These are phyloP conservation scores for Heteromurus nitidus DNA, from an alignment of 2,888 invertebrate genomes.

Conservation along the genomic window DNA sequence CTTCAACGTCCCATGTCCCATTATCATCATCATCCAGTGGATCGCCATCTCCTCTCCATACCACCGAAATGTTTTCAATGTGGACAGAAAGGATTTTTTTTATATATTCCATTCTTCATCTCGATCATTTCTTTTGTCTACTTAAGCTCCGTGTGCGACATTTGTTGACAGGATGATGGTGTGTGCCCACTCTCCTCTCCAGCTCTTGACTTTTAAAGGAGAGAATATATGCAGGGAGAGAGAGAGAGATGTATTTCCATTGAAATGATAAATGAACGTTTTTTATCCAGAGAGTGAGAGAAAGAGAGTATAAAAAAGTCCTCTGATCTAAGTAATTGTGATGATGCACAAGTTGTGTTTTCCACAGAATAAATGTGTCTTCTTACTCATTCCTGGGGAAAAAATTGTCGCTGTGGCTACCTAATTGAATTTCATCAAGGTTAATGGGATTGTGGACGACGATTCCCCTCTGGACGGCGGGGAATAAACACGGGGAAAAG, in stretches of 20 bases:
- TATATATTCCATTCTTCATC: conserved; percentile 13
- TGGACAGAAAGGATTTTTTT: conserved; percentile 45
- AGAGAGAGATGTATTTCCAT: neutral
- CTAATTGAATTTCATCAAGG: conserved; percentile 45
- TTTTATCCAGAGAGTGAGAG: neutral
- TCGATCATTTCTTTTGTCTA: conserved; percentile 33
- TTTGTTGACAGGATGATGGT: too few relatives aligned
- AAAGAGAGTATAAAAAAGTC: neutral
- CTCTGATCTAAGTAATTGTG: neutral
- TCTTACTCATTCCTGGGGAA: conserved; percentile 3
- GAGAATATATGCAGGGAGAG: neutral
- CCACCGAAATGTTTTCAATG: neutral
- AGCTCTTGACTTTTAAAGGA: neutral
- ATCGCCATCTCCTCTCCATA: too few relatives aligned
- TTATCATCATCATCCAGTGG: neutral
- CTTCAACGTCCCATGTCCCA: too few relatives aligned
- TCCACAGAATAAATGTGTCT: neutral
- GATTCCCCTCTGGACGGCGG: conserved; percentile 18
- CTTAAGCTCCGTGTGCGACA: conserved; percentile 1
- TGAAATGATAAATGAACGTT: neutral
- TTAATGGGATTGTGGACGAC: conserved; percentile 25
- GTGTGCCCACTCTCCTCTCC: neutral
- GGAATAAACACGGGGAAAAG: neutral
- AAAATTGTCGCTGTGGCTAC: neutral
- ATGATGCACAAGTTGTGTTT: neutral